Base-by-base conservation (phyloP, 2,797 vertebrate genomes). In the Sebastes diploproa region DNA sequence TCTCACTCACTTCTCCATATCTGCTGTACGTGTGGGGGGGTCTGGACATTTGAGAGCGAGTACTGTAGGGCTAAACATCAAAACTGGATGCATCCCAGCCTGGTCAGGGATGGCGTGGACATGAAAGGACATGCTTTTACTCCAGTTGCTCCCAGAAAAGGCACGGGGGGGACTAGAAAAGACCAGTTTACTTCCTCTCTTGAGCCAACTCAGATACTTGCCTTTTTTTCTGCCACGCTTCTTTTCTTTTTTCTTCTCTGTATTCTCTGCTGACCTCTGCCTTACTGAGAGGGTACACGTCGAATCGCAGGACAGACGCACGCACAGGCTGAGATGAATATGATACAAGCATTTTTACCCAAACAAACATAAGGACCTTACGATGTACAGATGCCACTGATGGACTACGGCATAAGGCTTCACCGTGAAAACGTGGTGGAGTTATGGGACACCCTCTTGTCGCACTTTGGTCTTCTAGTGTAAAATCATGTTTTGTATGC, bases 221-320 rank as follows among this genome's bases (percentile, higher is more conserved):
- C 91, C 91, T 91, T 91, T 90, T 77, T 84, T 89, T 85, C 88
- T 85, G 80, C 80, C 81, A 70, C 7, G 23, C 81, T 78, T 86
- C 23, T 71, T 62, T 69, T 71, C 73, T 55, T 76, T 81, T 84
- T 72, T 76, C 77, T 90, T 72, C 56, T 88, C 80, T 89, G 77
- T 88, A 79, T 90, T 87, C 85, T 90, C 91, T 88, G 87, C 90
- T 94, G 93, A 90, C 85, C 92, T 93, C 92, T 92, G 93, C 92
- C 92, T 95, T 94, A 94, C 87, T 36, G 76, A 88, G 83, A 93
- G 88, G 93, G 80, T 75, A 87, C 60, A 32, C 59, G 78, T 85
- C 81, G 83, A 86, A 67, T 77, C 54, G 55, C 88, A 84, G 85
- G 82, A 90, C 23, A 38, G 68, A 46, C 42, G 38, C 14, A 90